Evolutionary conservation across 1,140 invertebrate species (phyloP).

Genomic region (Acromyrmex echinatior): DNA sequence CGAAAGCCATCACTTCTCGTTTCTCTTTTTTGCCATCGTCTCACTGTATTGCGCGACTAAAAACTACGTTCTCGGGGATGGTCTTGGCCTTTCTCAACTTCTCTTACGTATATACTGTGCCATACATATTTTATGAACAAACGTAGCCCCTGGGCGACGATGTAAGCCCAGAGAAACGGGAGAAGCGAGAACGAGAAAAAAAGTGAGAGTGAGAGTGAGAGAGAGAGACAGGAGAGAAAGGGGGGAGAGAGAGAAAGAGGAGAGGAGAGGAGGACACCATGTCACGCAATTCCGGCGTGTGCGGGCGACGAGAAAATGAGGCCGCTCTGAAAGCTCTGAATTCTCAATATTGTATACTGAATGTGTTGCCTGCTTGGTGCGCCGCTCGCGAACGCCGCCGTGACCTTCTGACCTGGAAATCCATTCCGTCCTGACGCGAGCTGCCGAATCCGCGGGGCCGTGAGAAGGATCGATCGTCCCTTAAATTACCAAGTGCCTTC

Average conservation of each 20-base stretch:
- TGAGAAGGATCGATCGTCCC: conserved; percentile 41
- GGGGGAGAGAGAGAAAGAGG: neutral
- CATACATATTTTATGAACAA: conserved; percentile 45
- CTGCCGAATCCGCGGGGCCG: conserved; percentile 29
- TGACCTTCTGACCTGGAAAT: conserved; percentile 63
- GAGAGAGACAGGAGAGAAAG: neutral
- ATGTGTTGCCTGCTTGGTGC: conserved; percentile 32
- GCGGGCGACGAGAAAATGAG: conserved; percentile 15
- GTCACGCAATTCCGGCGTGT: conserved; percentile 39
- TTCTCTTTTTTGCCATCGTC: neutral
- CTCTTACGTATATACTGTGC: neutral
- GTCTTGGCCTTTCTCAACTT: neutral
- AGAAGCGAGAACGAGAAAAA: neutral
- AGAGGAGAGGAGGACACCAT: neutral
- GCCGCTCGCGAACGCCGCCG: conserved; percentile 27
- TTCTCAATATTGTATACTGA: conserved; percentile 56
- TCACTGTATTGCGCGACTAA: neutral
- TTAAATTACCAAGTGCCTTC: conserved; percentile 44
- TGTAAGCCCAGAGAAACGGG: neutral
- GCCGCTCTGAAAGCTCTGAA: conserved; percentile 38
- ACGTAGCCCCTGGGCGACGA: neutral
- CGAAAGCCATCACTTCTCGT: neutral
- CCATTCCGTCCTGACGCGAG: conserved; percentile 28
- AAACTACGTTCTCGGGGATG: neutral
- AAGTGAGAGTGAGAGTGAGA: neutral